These are phyloP conservation scores for Ceratitis capitata DNA, from an alignment of 1,140 invertebrate species.

Conservation along the genomic window DNA sequence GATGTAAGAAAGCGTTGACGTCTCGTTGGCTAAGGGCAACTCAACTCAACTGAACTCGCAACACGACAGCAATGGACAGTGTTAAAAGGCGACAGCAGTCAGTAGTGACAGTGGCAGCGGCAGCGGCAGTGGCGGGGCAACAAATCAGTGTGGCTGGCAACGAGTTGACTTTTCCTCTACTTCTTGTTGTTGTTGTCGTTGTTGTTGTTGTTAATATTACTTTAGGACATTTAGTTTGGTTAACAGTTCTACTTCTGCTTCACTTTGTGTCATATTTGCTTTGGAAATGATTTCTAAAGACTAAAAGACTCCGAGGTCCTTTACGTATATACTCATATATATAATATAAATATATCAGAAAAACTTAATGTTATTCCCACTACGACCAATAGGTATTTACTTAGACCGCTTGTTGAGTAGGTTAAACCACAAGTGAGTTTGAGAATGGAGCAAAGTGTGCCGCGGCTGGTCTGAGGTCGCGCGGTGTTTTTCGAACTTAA, in stretches of 20 bases:
- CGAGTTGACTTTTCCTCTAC: not conserved
- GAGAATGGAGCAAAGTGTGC: not conserved
- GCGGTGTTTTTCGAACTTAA: not conserved
- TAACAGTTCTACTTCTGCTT: conserved; percentile 29
- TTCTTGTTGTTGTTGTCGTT: not conserved
- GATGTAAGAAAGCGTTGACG: conserved; percentile 16
- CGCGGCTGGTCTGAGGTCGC: not conserved
- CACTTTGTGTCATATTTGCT: conserved; percentile 32
- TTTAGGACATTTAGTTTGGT: not conserved
- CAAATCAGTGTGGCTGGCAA: no score
- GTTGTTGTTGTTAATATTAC: no score
- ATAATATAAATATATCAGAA: no score
- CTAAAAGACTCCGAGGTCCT: not conserved
- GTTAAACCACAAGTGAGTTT: conserved; percentile 23
- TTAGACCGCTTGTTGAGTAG: not conserved
- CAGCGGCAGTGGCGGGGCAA: no score
- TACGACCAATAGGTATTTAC: conserved; percentile 1
- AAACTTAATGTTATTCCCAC: no score
- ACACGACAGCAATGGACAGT: not conserved
- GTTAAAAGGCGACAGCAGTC: not conserved
- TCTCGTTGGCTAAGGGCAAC: not conserved
- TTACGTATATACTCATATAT: no score
- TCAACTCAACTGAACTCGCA: not conserved
- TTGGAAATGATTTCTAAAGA: conserved; percentile 32
- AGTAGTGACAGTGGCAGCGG: no score